Evolutionary conservation across 2,888 invertebrate genomes (phyloP).

Genomic region (Melieria omissa): DNA sequence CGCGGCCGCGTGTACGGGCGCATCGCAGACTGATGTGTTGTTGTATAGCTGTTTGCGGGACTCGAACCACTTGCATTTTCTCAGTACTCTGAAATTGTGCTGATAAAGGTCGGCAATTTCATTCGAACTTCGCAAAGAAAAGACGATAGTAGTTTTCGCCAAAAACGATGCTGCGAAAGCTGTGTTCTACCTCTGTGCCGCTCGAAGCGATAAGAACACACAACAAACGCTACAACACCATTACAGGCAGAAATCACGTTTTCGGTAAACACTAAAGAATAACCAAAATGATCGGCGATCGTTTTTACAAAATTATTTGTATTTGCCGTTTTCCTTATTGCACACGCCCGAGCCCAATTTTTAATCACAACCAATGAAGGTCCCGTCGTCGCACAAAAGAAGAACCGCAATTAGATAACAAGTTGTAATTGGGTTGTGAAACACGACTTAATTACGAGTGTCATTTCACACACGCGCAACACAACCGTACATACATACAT

Average conservation of each 20-base stretch:
- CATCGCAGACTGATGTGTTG: background rate
- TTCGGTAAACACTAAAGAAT: conserved; percentile 3
- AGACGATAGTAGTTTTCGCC: no score
- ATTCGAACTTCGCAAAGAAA: no score
- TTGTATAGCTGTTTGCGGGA: background rate
- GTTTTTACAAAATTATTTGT: background rate
- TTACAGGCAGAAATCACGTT: conserved; percentile 13
- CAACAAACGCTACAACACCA: background rate
- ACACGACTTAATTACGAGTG: conserved; percentile 65
- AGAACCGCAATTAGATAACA: conserved; percentile 61
- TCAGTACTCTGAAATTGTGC: no score
- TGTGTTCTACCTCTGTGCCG: background rate
- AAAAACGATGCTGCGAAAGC: background rate
- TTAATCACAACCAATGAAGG: conserved; percentile 18
- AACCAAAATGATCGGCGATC: background rate
- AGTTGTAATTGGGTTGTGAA: conserved; percentile 62
- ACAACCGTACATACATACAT: no score
- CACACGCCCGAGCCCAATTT: conserved; percentile 1
- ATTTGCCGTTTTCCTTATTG: background rate
- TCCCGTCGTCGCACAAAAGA: conserved; percentile 26
- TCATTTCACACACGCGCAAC: conserved; percentile 40
- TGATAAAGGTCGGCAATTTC: no score
- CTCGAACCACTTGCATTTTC: no score
- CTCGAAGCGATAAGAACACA: background rate
- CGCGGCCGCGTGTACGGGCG: background rate